A percentile compares a stretch with the other conserved stretches of the same genome.
Conservation (phyloP, 2,113 vertebrate species). For the Tupaia tana region DNA sequence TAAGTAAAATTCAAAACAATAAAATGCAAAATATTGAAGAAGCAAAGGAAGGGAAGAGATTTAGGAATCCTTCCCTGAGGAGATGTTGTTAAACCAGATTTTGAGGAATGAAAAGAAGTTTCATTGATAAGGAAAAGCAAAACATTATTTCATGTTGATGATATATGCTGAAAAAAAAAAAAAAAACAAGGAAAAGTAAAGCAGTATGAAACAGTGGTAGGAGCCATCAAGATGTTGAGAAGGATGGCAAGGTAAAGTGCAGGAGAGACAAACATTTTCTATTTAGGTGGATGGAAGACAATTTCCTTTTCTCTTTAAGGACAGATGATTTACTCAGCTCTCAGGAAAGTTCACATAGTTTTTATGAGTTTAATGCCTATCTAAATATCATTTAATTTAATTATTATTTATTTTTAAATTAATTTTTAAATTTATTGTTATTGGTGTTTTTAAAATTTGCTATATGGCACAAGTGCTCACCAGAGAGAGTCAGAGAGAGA, state of each 20-base stretch:
- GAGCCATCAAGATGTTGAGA: background rate
- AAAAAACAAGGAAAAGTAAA: background rate
- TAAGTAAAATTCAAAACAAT: background rate
- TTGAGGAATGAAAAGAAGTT: background rate
- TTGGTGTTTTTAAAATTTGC: too few species aligned
- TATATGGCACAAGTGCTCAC: too few species aligned
- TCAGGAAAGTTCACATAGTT: background rate
- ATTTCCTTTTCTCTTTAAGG: background rate
- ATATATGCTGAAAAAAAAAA: background rate
- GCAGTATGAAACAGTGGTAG: background rate
- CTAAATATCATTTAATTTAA: constrained; percentile 5
- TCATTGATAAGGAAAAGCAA: background rate
- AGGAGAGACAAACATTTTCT: background rate
- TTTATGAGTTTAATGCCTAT: constrained; percentile 30
- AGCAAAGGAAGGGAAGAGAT: background rate
- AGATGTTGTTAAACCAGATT: background rate
- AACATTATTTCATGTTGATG: background rate
- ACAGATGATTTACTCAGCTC: background rate
- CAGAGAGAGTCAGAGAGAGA: too few species aligned
- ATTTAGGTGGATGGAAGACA: background rate
- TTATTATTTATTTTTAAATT: too few species aligned
- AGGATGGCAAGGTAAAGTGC: background rate
- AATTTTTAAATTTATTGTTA: too few species aligned
- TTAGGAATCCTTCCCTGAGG: background rate
- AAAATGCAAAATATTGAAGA: background rate